Base-by-base conservation (phyloP, 2,113 vertebrate genomes). In the Telmatochromis sp. region DNA sequence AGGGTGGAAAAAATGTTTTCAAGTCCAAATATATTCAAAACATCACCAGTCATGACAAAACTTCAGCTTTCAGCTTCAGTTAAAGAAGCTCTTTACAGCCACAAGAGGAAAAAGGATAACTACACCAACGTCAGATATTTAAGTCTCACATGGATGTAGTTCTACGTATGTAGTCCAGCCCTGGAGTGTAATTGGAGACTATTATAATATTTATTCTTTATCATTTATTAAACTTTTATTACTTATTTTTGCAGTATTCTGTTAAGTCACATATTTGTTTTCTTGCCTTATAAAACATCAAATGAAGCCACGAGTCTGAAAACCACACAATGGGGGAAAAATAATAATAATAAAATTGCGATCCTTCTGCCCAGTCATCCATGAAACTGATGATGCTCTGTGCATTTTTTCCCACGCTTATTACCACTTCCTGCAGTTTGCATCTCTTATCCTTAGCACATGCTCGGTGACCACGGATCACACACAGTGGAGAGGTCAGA, bases 301-400 rank as follows among this genome's bases (percentile, higher is more conserved):
- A 73, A 45, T 45, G 21, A 73, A 45, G 8, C 23, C 14, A 26
- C 0, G 8, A 45, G 65, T 73, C 12, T 73, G 65, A 73, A 73
- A 45, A 73, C 23, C 21, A 45, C 2, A 45, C 40, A 45, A 23
- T 2, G 14, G 7, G 13, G 68, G 40, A 0, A 45, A 71, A 63
- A 35, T 1, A 63, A 63, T 11, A 19, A 33, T 3, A 63, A 19
- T 63, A 33, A 63, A 63, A 65, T n/a, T 65, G 0, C 0, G 6
- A 65, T 35, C 2, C 68, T 47, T 73, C 23, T 3, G 3, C 0
- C 0, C 15, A 19, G 15, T 19, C 23, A 47, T 11, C 2, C 15
- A 26, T 73, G 3, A 73, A 78, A 47, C 71, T 50, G 9, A 50
- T 19, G 42, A 75, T 50, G 68, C 13, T 73, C 68, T 45, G 9